Evolutionary conservation across 2,797 vertebrate genomes (phyloP).

Genomic region (Acanthurus tractus): DNA sequence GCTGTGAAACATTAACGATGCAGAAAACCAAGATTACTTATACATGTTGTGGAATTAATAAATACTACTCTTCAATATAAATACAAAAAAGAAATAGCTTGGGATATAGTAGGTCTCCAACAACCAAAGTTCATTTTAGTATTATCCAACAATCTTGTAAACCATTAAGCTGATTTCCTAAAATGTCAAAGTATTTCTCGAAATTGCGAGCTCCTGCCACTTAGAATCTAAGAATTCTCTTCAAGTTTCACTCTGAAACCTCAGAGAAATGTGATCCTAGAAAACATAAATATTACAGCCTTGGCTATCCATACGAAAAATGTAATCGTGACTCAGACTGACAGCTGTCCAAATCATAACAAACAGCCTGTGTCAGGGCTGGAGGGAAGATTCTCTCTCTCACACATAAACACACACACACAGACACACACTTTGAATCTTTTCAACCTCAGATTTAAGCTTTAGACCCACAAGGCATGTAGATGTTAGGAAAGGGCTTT

Average conservation of each 20-base stretch:
- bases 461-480: conserved; percentile 8
- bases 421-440: conserved; percentile 1
- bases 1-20: too few species aligned
- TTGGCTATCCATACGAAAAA: not conserved
- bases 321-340: conserved; percentile 50
- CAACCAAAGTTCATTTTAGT: too few species aligned
- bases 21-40: too few species aligned
- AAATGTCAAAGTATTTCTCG: not conserved
- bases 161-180: too few species aligned
- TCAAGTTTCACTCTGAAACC: not conserved
- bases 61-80: too few species aligned
- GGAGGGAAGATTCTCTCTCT: conserved; percentile 1
- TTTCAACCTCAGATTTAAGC: not conserved
- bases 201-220: not conserved
- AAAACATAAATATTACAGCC: conserved; percentile 20
- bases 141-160: too few species aligned
- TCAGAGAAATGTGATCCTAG: not conserved
- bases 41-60: too few species aligned
- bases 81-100: too few species aligned
- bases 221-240: not conserved
- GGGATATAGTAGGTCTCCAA: too few species aligned
- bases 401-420: not conserved
- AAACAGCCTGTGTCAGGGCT: conserved; percentile 11
- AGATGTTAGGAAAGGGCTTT: conserved; percentile 17
- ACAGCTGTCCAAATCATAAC: conserved; percentile 52